Conservation (phyloP, 1,140 invertebrate species). For the Drosophila insularis region DNA sequence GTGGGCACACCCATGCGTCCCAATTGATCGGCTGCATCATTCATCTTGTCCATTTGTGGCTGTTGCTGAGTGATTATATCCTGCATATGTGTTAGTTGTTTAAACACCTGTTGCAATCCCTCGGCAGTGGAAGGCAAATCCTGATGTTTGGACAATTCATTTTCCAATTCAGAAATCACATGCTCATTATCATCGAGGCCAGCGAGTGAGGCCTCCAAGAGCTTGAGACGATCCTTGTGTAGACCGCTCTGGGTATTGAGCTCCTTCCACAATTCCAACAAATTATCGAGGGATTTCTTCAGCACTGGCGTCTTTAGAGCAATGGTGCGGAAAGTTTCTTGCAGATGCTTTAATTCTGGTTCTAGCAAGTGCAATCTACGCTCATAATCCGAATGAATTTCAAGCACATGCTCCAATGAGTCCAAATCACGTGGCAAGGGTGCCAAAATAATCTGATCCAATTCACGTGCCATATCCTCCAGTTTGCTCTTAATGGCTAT, state of each 20-base stretch:
- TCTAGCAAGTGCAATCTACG: constrained; percentile 88
- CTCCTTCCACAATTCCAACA: constrained; percentile 94
- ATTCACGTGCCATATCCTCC: constrained; percentile 92
- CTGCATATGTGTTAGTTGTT: constrained; percentile 85
- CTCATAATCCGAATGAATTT: constrained; percentile 95
- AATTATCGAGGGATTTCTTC: constrained; percentile 93
- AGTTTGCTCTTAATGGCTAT: constrained; percentile 90
- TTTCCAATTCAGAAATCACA: constrained; percentile 95
- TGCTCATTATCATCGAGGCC: constrained; percentile 94
- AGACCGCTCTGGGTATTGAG: constrained; percentile 81
- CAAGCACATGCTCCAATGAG: constrained; percentile 91
- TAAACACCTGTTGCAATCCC: constrained; percentile 86
- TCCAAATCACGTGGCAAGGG: constrained; percentile 93
- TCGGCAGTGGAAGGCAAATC: constrained; percentile 93
- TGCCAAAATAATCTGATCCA: constrained; percentile 91
- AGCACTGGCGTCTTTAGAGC: constrained; percentile 94
- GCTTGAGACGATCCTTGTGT: constrained; percentile 87
- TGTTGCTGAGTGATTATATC: constrained; percentile 92
- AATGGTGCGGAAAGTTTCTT: constrained; percentile 91
- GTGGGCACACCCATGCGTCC: constrained; percentile 88
- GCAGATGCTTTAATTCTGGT: constrained; percentile 91
- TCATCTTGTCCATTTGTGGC: constrained; percentile 93
- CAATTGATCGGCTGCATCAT: constrained; percentile 93
- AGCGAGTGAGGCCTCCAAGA: constrained; percentile 93
- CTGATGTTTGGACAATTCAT: constrained; percentile 92